Base-by-base conservation (phyloP, 2,797 vertebrate species). In the Pipistrellus kuhlii region DNA sequence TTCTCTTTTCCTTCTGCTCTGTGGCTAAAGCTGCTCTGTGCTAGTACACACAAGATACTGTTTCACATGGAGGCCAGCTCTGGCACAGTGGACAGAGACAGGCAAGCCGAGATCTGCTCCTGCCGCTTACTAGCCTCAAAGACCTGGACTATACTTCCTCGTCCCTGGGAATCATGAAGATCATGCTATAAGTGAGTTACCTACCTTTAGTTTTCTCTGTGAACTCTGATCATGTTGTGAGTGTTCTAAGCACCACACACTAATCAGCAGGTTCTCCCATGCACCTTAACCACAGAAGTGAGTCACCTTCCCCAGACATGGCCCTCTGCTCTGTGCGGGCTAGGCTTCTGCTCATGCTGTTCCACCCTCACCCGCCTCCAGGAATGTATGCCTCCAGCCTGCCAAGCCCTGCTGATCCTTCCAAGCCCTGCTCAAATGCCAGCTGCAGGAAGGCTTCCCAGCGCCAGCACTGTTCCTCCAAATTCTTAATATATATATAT, bases 301-400 rank as follows among this genome's bases (percentile, higher is more conserved):
- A 64, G 7, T 64, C 55, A n/a, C 69, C 4, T 38, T 85, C 69
- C 72, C 94, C 59, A 35, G 77, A 3, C 17, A 0, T 8, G 6
- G 3, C 11, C 11, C 44, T 5, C 2, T 41, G 44, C 69, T 53
- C 35, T 13, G 38, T 62, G 17, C 3, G 0, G 10, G 17, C 76
- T 6, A 0, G 73, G 32, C 53, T 66, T 35, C 51, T 51, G 20
- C 14, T 57, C 20, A 1, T 3, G 9, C 9, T 27, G 20, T 38
- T 38, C 53, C 75, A 32, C 46, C 38, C 30, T 23, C 15, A 15
- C 1, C 25, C 25, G 44, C 72, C 86, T 88, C 68, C 80, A 7
- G 12, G 13, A 77, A n/a, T 0, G 7, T 48, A 14, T 11, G 11
- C 17, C 13, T 18, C 38, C 75, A 57, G 57, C 23, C 76, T 2